Evolutionary conservation across 1,140 invertebrate species (phyloP).

Genomic region (Drosophila carrolli): DNA sequence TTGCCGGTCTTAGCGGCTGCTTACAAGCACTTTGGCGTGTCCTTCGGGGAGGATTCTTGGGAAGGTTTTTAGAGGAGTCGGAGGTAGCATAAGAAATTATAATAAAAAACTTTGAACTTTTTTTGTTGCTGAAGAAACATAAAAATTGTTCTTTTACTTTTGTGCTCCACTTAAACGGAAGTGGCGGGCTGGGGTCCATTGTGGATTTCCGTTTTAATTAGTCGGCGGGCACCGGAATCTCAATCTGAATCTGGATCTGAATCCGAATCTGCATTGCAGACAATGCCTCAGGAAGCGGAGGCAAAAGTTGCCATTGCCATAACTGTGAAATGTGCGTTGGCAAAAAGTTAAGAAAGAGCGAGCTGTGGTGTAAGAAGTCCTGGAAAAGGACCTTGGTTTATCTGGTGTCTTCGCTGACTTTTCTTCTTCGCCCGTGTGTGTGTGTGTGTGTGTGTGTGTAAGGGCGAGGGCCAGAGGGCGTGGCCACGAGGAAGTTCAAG

Average conservation of each 20-base stretch:
- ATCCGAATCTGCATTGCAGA: conserved; percentile 66
- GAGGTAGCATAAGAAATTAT: conserved; percentile 54
- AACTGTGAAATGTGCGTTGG: conserved; percentile 81
- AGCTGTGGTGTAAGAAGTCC: not conserved
- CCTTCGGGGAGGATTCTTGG: conserved; percentile 35
- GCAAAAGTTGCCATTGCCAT: conserved; percentile 76
- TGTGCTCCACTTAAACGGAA: conserved; percentile 72
- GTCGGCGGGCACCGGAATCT: conserved; percentile 70
- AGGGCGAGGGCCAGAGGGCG: not conserved
- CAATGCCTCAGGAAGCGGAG: conserved; percentile 33
- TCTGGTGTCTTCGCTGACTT: conserved; percentile 47
- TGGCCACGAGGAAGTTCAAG: conserved; percentile 66
- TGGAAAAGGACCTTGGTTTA: conserved; percentile 57
- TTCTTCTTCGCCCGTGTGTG: conserved; percentile 17
- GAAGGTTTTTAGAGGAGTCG: not conserved
- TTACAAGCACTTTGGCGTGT: conserved; percentile 72
- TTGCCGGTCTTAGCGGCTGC: conserved; percentile 62
- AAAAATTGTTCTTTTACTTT: conserved; percentile 74
- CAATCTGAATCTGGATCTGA: conserved; percentile 64
- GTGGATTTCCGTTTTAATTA: conserved; percentile 83
- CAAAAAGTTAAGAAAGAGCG: conserved; percentile 59
- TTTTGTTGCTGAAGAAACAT: conserved; percentile 43
- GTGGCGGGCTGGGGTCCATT: conserved; percentile 58
- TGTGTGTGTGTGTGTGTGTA: conserved; percentile 7
- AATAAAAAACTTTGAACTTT: conserved; percentile 72